These are phyloP conservation scores for Dasypus novemcinctus DNA, from an alignment of 2,113 vertebrate genomes.

Conservation along the genomic window DNA sequence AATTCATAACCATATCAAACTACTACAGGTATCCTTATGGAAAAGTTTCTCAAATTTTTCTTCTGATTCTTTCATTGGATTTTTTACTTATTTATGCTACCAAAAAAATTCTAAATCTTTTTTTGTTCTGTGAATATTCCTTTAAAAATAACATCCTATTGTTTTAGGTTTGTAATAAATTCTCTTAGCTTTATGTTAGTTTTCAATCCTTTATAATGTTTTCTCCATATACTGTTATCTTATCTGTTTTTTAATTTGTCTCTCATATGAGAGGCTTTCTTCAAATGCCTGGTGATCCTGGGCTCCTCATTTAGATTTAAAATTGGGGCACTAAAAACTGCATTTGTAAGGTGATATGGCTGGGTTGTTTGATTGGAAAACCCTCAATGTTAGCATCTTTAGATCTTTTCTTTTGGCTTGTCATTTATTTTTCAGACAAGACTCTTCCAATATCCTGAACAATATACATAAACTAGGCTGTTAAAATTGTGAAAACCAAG, in stretches of 20 bases:
- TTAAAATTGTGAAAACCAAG: not conserved
- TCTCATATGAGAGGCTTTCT: constrained; percentile 8
- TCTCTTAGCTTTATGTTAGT: not conserved
- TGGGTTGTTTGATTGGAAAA: not conserved
- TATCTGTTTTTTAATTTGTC: not conserved
- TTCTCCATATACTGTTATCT: constrained; percentile 3
- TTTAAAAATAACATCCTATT: constrained; percentile 1
- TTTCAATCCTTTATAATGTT: not conserved
- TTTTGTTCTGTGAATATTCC: not conserved
- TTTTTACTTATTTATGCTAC: not conserved
- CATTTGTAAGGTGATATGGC: not conserved
- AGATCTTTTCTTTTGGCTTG: constrained; percentile 1
- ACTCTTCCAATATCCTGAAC: not conserved
- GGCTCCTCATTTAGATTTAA: not conserved
- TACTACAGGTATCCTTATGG: no score
- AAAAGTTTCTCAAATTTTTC: not conserved
- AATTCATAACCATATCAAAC: no score
- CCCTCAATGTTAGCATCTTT: not conserved
- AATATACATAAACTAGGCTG: not conserved
- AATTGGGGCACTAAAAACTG: not conserved
- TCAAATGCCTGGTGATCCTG: not conserved
- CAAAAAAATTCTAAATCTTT: not conserved
- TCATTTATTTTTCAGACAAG: not conserved
- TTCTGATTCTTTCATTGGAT: not conserved
- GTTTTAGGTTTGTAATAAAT: not conserved